Base-by-base conservation (phyloP, 53 echinoderm and acorn worm species). In the Paelopatides confundens region DNA sequence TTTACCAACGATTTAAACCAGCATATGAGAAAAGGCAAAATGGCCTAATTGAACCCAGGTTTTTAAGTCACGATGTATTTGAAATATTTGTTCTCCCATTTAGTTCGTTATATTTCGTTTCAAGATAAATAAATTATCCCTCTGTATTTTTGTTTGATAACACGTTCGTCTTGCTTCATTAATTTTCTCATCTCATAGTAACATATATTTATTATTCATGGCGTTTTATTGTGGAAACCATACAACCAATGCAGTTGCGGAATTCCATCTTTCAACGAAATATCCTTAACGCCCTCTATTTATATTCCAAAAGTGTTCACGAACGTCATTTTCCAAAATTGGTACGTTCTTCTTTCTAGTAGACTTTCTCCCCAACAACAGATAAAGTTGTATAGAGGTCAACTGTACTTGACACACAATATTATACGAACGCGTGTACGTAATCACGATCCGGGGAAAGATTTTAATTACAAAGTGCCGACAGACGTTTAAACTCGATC, bases 191-290 rank as follows among this genome's bases (percentile, higher is more conserved):
- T 17, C 58, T 58, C 69, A 31, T 74, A 46, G 40, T 40, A 74
- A 74, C 74, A 6, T 26, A 27, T 43, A 43, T 24, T 39, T 38
- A 26, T 27, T 71, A 71, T 71, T 37, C 71, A 71, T 71, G 71
- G 38, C 71, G 71, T 71, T 71, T 71, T 71, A 71, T 71, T 71
- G 38, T 71, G 71, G 71, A 71, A 35, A 69, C 39, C 38, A 10
- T 2, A 23, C 24, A 24, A 71, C 71, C 71, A 71, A 71, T 71
- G 5, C 39, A 21, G 21, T 9, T 21, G 12, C 71, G 37, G 4
- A 7, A 35, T 24, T 71, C 24, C 71, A 12, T 23, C 18, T 18
- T 71, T 71, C 71, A 39, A 11, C 38, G 71, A 71, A 71, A 71
- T 71, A 8, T 24, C n/a, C 40, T 21, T 38, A 71, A 71, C 38